These are phyloP conservation scores for Philonicus albiceps DNA, from an alignment of 2,888 invertebrate species.

Conservation along the genomic window DNA sequence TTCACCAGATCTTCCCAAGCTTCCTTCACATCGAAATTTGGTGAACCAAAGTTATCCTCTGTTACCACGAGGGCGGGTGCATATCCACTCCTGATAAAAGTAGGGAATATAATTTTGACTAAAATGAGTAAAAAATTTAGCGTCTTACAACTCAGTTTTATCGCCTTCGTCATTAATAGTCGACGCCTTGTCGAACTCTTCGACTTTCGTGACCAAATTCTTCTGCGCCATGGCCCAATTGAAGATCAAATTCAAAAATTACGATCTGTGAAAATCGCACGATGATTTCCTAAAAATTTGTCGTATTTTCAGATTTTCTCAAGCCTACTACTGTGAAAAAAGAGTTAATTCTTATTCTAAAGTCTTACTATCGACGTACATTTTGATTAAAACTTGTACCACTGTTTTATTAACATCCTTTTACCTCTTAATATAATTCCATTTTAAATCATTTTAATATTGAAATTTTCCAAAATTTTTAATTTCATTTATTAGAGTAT, in stretches of 20 bases:
- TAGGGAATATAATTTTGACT: neutral
- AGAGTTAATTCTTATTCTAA: too few species aligned
- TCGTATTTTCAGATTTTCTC: neutral
- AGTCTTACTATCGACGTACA: too few species aligned
- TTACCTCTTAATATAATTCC: too few species aligned
- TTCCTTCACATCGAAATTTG: slow-evolving; percentile 53
- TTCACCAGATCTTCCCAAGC: slow-evolving; percentile 55
- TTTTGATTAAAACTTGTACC: too few species aligned
- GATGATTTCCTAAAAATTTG: neutral
- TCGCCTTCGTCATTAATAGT: neutral
- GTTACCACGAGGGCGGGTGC: slow-evolving; percentile 49
- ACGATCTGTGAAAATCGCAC: neutral
- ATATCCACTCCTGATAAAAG: neutral
- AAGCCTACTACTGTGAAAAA: neutral
- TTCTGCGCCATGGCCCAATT: neutral
- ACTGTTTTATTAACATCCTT: too few species aligned
- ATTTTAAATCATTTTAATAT: too few species aligned
- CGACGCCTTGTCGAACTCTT: neutral
- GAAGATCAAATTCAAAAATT: neutral
- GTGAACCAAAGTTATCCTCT: slow-evolving; percentile 53
- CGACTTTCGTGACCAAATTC: neutral
- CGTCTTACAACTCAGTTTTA: neutral
- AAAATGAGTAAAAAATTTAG: neutral
- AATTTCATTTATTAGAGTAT: too few species aligned
- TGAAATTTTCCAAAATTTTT: too few species aligned